Evolutionary conservation across 2,113 vertebrate species (phyloP).

Genomic region (Melanerpes formicivorus): DNA sequence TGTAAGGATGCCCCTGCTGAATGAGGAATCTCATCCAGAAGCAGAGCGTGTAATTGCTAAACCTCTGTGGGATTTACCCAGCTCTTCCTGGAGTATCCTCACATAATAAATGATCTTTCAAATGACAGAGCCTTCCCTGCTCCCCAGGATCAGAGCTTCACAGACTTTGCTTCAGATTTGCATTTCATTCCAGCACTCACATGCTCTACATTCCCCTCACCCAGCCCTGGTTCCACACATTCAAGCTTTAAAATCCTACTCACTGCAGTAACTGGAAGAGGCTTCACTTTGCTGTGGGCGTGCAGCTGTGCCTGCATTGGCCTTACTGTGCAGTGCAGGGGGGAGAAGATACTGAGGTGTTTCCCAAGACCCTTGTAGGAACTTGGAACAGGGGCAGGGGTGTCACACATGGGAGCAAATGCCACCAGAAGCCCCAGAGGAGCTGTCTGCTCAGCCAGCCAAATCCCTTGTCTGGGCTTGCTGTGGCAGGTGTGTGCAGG

Average conservation of each 20-base stretch:
- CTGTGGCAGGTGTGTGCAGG: fast-evolving
- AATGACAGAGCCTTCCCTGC: not conserved
- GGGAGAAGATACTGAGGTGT: not conserved
- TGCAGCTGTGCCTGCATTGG: not conserved
- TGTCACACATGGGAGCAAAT: too few relatives aligned
- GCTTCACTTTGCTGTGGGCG: not conserved
- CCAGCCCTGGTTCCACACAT: not conserved
- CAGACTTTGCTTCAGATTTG: not conserved
- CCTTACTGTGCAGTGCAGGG: not conserved
- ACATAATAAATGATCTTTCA: not conserved
- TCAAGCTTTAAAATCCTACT: not conserved
- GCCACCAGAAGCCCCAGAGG: not conserved
- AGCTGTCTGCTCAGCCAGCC: not conserved
- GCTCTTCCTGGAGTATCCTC: not conserved
- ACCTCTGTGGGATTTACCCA: not conserved
- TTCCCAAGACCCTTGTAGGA: not conserved
- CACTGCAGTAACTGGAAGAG: not conserved
- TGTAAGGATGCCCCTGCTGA: not conserved
- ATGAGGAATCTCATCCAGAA: not conserved
- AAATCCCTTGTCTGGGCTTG: fast-evolving
- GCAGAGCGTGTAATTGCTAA: not conserved
- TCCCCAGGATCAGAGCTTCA: not conserved
- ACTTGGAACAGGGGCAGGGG: too few relatives aligned
- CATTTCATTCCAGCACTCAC: not conserved
- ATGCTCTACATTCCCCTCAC: not conserved